Evolutionary conservation across 92 coral and sea anemone genomes (phyloP), one percentile per base, ranked within the genome.

Genomic region (Parazoanthus darwini): DNA sequence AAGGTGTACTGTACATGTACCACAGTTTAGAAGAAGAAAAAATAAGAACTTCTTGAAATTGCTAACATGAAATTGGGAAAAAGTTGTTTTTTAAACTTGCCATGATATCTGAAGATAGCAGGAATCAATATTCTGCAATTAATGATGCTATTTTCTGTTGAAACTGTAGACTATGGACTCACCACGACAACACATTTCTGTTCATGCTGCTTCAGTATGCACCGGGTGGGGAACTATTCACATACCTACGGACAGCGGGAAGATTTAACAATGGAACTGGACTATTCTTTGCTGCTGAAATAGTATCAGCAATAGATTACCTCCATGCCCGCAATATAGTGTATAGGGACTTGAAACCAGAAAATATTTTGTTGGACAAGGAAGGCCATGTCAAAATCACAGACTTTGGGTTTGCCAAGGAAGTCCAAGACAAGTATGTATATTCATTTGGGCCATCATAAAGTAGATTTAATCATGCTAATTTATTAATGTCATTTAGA

Each of bases 371-470:
- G 79, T 92, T 97, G 78, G 99, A 97, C 86, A 89, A 92, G 70
- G 99, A 95, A 77, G 99, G 99, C 20, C 99, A 97, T 89, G 97
- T 97, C 50, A 97, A 97, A 88, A 92, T 97, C 88, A 97, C 99
- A 78, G 99, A 97, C 91, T 97, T 97, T 95, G 99, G 99, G 76
- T 97, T 97, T 90, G 99, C 99, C 7, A 97, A 97, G 89, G 97
- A 94, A 74, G 99, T 97, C 29, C 98, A 93, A 58, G 99, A 97
- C 93, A 97, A 97, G 99, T 97, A 90, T 88, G 98, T 92, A 44
- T n/a, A 63, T 20, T 16, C 48, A 18, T 15, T 72, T 22, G 11
- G 51, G 51, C 51, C 51, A 48, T 48, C 51, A 6, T 0, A 48
- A 48, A 7, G 8, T 8, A 1, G 11, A 48, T 48, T 6, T 48